Conservation (phyloP, 2,888 invertebrate genomes). For the Chromoteleia sp. region DNA sequence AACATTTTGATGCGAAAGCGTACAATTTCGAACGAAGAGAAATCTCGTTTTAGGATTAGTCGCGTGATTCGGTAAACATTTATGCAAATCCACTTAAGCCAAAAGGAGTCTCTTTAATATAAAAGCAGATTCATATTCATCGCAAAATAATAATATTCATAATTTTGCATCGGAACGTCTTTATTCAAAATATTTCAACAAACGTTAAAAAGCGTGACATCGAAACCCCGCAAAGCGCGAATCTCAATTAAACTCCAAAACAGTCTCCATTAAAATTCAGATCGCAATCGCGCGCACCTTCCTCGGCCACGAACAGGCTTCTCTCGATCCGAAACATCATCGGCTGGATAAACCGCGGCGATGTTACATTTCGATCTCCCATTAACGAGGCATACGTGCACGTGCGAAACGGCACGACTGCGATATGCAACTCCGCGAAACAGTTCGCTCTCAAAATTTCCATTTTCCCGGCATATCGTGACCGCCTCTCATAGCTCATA, state of each 20-base stretch:
- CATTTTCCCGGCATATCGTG: slow-evolving; percentile 47
- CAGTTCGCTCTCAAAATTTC: slow-evolving; percentile 21
- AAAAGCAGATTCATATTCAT: no score
- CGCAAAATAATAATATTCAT: no score
- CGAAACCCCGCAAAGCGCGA: no score
- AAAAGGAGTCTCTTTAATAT: no score
- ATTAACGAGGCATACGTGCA: background rate
- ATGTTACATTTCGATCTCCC: slow-evolving; percentile 24
- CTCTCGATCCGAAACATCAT: background rate
- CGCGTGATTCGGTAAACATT: no score
- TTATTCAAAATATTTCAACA: no score
- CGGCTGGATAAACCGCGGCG: background rate
- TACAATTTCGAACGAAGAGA: no score
- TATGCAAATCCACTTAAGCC: no score
- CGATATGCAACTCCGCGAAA: no score
- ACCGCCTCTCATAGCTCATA: slow-evolving; percentile 29
- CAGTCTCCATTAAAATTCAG: background rate
- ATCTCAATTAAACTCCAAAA: background rate
- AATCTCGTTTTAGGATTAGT: no score
- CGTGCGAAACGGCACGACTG: background rate
- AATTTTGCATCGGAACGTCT: no score
- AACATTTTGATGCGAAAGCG: no score
- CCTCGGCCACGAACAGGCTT: background rate
- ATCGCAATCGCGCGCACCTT: background rate
- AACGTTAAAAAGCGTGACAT: background rate